These are phyloP conservation scores for Pandemis cinnamomeana DNA, from an alignment of 2,888 invertebrate genomes.

Conservation along the genomic window DNA sequence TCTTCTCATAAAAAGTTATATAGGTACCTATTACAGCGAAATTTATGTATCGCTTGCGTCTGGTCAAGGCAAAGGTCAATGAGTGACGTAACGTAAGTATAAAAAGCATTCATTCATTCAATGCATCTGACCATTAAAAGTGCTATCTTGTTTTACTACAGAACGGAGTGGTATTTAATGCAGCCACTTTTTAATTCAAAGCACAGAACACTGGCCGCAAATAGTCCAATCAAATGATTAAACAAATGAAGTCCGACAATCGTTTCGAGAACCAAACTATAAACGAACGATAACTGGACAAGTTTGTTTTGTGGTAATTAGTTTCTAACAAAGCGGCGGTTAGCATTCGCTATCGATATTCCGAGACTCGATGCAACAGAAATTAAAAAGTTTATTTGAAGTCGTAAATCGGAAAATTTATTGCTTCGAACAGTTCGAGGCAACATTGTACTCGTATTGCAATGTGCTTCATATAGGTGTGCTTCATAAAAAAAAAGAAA, in stretches of 20 bases:
- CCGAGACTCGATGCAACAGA: not conserved
- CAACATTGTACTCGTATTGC: not conserved
- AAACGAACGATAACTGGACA: not conserved
- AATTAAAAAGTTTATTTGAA: constrained; percentile 2
- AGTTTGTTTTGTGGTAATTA: constrained; percentile 26
- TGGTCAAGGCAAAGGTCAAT: too few species aligned
- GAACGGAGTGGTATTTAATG: too few species aligned
- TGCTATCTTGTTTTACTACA: too few species aligned
- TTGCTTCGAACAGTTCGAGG: not conserved
- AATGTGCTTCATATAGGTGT: not conserved
- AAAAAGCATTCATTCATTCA: too few species aligned
- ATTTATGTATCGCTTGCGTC: too few species aligned
- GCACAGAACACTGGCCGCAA: not conserved
- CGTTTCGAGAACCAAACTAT: constrained; percentile 10
- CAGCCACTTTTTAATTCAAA: not conserved
- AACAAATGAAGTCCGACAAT: constrained; percentile 2
- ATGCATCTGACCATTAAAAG: too few species aligned
- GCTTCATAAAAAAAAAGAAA: too few species aligned
- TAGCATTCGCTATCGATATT: not conserved
- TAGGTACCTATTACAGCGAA: too few species aligned
- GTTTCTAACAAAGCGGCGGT: constrained; percentile 7
- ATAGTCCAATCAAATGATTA: constrained; percentile 3
- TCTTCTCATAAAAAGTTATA: too few species aligned
- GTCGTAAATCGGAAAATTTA: constrained; percentile 2
- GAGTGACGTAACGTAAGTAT: too few species aligned